Evolutionary conservation across 1,140 invertebrate species (phyloP).

Genomic region (Drosophila trapezifrons): DNA sequence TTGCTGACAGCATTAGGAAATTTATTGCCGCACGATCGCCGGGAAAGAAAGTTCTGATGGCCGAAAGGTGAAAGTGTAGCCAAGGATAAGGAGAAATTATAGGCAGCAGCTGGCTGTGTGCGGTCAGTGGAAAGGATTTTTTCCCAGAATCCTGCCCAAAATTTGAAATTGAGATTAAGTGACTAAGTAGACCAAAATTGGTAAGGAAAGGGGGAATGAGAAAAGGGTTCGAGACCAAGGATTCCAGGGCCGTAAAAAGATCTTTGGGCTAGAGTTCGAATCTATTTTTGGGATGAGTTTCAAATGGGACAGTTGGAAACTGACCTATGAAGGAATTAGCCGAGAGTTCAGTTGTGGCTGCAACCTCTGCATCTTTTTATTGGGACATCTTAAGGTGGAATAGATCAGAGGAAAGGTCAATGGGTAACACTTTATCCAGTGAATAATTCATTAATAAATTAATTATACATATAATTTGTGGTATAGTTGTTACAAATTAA

Average conservation of each 20-base stretch:
- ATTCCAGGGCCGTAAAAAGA: neutral
- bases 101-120: slow-evolving; percentile 30
- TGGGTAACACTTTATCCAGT: neutral
- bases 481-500: too few relatives aligned
- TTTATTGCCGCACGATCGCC: slow-evolving; percentile 47
- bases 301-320: slow-evolving; percentile 24
- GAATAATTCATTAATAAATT: neutral
- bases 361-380: neutral
- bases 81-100: slow-evolving; percentile 23
- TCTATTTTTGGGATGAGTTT: slow-evolving; percentile 9
- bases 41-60: slow-evolving; percentile 49
- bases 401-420: neutral
- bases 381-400: slow-evolving; percentile 1
- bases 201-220: neutral
- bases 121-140: slow-evolving; percentile 44
- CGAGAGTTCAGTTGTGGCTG: slow-evolving; percentile 23
- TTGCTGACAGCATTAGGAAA: slow-evolving; percentile 54
- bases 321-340: slow-evolving; percentile 22
- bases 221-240: slow-evolving; percentile 2
- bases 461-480: too few relatives aligned
- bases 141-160: slow-evolving; percentile 29
- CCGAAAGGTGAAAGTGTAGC: slow-evolving; percentile 46
- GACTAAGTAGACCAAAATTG: slow-evolving; percentile 29
- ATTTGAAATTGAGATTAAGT: slow-evolving; percentile 25
- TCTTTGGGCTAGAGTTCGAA: slow-evolving; percentile 7